Evolutionary conservation across 37 sponge, comb jelly and placozoan genomes (phyloP).

Genomic region (Beroe ovata): DNA sequence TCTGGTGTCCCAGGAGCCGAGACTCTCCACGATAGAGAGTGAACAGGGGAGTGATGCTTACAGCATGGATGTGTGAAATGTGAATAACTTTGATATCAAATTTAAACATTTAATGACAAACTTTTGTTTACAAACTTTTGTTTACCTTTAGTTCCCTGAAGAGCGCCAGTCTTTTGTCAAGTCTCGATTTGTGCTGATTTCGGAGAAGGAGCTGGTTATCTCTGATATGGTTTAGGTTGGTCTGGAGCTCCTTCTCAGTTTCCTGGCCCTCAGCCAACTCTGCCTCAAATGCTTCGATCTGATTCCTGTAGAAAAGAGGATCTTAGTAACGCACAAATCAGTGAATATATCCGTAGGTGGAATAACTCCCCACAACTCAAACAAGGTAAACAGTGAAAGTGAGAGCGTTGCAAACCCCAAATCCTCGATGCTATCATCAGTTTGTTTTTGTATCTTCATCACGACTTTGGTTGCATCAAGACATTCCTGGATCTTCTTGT

Average conservation of each 20-base stretch:
- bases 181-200: slow-evolving; percentile 33
- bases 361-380: no score
- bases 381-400: no score
- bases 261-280: slow-evolving; percentile 46
- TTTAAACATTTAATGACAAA: no score
- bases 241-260: slow-evolving; percentile 49
- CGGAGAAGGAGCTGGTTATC: slow-evolving; percentile 53
- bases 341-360: no score
- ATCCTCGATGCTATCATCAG: slow-evolving; percentile 62
- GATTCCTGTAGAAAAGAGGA: background rate
- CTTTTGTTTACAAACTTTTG: background rate
- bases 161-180: slow-evolving; percentile 17
- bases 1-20: background rate
- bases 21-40: slow-evolving; percentile 6
- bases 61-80: slow-evolving; percentile 11
- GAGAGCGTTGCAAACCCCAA: no score
- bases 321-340: background rate
- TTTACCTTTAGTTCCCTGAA: slow-evolving; percentile 63
- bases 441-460: slow-evolving; percentile 63
- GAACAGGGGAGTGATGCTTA: background rate
- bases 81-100: no score
- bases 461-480: slow-evolving; percentile 56
- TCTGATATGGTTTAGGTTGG: slow-evolving; percentile 34
- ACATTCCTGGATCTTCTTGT: slow-evolving; percentile 64
- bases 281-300: slow-evolving; percentile 24